Base-by-base conservation (phyloP, 2,113 vertebrate species). In the Pomatostomus ruficeps region DNA sequence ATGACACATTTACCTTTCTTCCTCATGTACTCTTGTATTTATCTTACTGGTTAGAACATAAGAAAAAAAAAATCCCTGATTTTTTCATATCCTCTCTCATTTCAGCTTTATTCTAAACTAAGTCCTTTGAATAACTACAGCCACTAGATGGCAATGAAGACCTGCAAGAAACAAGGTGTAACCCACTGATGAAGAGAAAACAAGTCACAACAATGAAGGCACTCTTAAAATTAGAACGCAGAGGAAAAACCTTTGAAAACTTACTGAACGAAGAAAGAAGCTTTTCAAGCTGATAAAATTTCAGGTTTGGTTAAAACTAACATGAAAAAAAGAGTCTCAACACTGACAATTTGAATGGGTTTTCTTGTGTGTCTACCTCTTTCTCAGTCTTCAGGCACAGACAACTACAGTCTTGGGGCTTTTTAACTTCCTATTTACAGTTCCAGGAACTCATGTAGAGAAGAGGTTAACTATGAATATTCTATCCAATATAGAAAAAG, bases 71-170 rank as follows among this genome's bases (percentile, higher is more conserved):
- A 57, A 7, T 14, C 8, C 14, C 33, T 35, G 78, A 7, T 3
- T 33, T 85, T 87, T 76, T 29, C 29, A 28, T 16, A 78, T 2
- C 14, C 21, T 82, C 51, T 62, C 65, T 40, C 14, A 77, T 46
- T 38, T 48, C 57, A 73, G 45, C 25, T 85, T 76, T 79, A 42
- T 25, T 54, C 28, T 38, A 80, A 77, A 79, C 3, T 7, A 85
- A 83, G 26, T 31, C 38, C 36, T 86, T 20, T 55, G 43, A 76
- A 36, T 21, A 63, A 38, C 29, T 80, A 55, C 0, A 40, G 68
- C 95, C 96, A 88, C 91, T 95, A 96, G 96, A 82, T 91, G 96
- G 95, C 95, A 95, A 83, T 59, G 26, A 89, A 83, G 89, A 70
- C 29, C 61, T 52, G 5, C 6, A 82, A 76, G 48, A 91, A 93